Percentiles rank a stretch among this genome's conserved stretches.
phyloP scores from a whole-genome alignment of 2,113 vertebrate species.

The Manacus vitellinus region DNA sequence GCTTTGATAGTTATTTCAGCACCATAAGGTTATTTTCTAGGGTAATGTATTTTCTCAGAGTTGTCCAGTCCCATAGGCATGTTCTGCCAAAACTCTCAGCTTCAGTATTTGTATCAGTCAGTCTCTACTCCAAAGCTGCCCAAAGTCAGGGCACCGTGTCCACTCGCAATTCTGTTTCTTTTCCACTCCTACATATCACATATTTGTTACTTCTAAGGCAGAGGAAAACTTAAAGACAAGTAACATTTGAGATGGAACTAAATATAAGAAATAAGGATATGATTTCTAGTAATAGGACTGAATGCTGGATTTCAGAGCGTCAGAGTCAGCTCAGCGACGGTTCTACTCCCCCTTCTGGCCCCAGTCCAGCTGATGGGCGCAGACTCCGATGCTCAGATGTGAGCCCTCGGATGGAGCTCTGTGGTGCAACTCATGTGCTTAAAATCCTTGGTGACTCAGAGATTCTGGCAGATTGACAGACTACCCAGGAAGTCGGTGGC shows the following conservation, averaged over 20 bases:
- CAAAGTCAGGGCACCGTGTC: background rate
- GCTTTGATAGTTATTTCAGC: background rate
- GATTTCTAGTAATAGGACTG: background rate
- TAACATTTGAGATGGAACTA: background rate
- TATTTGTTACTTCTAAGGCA: background rate
- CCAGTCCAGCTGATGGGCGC: background rate
- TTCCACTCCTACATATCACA: background rate
- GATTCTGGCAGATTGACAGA: background rate
- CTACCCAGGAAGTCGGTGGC: background rate
- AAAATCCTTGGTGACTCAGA: background rate
- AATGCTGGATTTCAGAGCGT: rapidly evolving
- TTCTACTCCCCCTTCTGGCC: background rate
- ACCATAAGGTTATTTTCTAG: background rate
- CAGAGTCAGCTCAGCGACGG: background rate
- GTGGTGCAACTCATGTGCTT: background rate
- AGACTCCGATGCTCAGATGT: background rate
- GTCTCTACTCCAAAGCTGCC: background rate
- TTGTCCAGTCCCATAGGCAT: background rate
- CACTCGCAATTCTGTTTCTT: background rate
- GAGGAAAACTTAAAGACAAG: background rate
- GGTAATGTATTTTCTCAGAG: background rate
- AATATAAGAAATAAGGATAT: background rate
- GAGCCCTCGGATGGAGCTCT: background rate
- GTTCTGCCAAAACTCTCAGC: background rate
- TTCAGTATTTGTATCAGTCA: background rate